Percentiles rank a stretch among this genome's conserved stretches.
Conservation (phyloP, 2,888 invertebrate species). For the Lasioglossum calceatum region DNA sequence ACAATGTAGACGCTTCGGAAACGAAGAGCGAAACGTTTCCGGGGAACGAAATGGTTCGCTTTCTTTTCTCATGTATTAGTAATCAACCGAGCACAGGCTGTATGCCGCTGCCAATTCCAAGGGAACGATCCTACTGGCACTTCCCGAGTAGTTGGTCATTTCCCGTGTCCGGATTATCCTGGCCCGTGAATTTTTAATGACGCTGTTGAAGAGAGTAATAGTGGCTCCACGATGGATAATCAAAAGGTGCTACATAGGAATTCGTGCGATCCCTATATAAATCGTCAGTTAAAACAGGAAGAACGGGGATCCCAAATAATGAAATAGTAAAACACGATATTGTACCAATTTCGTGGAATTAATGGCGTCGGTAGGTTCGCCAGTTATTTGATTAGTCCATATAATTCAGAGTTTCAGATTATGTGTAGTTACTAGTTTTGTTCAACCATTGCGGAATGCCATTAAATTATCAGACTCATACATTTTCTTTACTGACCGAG, state of each 20-base stretch:
- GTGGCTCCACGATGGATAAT: conserved; percentile 29
- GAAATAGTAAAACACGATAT: background rate
- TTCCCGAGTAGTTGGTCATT: conserved; percentile 54
- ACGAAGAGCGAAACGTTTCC: conserved; percentile 49
- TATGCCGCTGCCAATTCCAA: conserved; percentile 12
- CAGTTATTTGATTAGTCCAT: background rate
- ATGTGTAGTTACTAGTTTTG: background rate
- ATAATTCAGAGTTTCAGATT: background rate
- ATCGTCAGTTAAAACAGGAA: background rate
- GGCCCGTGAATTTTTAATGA: conserved; percentile 44
- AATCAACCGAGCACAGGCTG: conserved; percentile 44
- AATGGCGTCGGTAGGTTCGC: background rate
- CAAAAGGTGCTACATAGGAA: conserved; percentile 10
- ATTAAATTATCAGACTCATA: background rate
- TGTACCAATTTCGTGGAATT: background rate
- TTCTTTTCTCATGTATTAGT: conserved; percentile 58
- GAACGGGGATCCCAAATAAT: background rate
- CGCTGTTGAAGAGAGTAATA: conserved; percentile 7
- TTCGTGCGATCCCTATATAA: background rate
- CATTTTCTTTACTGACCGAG: background rate
- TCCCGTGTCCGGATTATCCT: conserved; percentile 64
- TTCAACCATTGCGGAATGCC: background rate
- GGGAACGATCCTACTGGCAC: conserved; percentile 20
- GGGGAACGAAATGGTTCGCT: conserved; percentile 42
- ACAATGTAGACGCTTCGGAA: conserved; percentile 64